Evolutionary conservation across 2,113 vertebrate genomes (phyloP), one percentile per base, ranked within the genome.

Genomic region (Amphilophus citrinellus): DNA sequence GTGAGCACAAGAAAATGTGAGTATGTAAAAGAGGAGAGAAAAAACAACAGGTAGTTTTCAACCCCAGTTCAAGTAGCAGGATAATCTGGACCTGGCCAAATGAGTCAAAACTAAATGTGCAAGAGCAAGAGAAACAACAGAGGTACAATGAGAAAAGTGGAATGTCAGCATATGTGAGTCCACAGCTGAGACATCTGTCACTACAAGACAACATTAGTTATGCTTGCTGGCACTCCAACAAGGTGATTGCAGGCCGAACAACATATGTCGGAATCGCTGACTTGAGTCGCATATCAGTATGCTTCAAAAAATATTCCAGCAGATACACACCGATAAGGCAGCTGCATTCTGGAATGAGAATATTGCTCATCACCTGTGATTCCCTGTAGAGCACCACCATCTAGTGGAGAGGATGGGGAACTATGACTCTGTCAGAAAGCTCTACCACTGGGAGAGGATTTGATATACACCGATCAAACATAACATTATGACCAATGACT

Each of bases 281-380:
- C 73, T 78, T 81, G 82, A 57, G 63, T 84, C 84, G 65, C 66
- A 24, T 24, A 60, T 79, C 58, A 71, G 61, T 88, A 87, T 73
- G 76, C 37, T 63, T 60, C 27, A 27, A 42, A 59, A 75, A 76
- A 35, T 8, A 6, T 30, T 82, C n/a, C 7, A 30, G 39, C 44
- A 59, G 44, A 81, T 56, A 71, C 15, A 32, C 27, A 24, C 35
- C 2, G 56, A 56, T 30, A 42, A 75, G 42, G 61, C 75, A 76
- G 32, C 68, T n/a, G 11, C 14, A n/a, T 5, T 66, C 37, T 59
- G 24, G 30, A 24, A 18, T 17, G 10, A 7, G 22, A n/a, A 37
- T 4, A n/a, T 44, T 14, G 1, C 0, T 10, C 27, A 47, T 42
- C 5, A 9, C 13, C 22, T 30, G 39, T 47, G 11, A 75, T 84